Base-by-base conservation (phyloP, 2,113 vertebrate species). In the Gadus macrocephalus region DNA sequence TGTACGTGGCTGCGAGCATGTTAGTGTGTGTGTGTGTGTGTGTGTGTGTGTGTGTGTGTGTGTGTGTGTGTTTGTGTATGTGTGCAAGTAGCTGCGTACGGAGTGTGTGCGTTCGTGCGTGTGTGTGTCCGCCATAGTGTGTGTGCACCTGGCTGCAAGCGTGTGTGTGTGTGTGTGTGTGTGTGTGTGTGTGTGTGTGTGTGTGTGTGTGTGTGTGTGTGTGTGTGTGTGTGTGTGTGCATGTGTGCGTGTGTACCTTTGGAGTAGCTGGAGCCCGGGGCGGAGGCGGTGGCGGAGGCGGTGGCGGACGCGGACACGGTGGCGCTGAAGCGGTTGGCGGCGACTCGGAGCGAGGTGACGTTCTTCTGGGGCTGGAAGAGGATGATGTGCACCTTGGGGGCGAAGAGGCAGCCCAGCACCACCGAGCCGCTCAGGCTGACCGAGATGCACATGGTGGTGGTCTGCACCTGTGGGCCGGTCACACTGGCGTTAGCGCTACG, bases 331-430 rank as follows among this genome's bases (percentile, higher is more conserved):
- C 96, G 94, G 70, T 93, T 91, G 60, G 94, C 90, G 62, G 95
- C 93, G 20, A 92, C 86, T 0, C 97, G 91, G 79, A 96, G 94
- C 2, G 91, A 93, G 67, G 95, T 89, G 85, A 99, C 96, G 0
- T 98, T 98, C 88, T 98, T 98, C 92, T 99, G 97, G 0, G 97
- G 97, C 89, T 99, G 97, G 89, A 99, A 99, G 82, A 98, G 93
- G 78, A 99, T 98, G 89, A 98, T 95, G 91, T 98, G 97, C 64
- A 96, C 84, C 83, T 99, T 99, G 65, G 97, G 97, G 0, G 97
- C 93, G 19, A 97, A 97, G 83, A 97, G 93, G 85, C 95, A 97
- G 78, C 97, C 97, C 0, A 99, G 94, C 65, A 99, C 97, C 83
- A 99, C 97, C 0, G 97, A 97, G 62, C 97, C 97, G 0, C 97